Conservation (phyloP, 2,113 vertebrate genomes). For the Gallinago undulata region DNA sequence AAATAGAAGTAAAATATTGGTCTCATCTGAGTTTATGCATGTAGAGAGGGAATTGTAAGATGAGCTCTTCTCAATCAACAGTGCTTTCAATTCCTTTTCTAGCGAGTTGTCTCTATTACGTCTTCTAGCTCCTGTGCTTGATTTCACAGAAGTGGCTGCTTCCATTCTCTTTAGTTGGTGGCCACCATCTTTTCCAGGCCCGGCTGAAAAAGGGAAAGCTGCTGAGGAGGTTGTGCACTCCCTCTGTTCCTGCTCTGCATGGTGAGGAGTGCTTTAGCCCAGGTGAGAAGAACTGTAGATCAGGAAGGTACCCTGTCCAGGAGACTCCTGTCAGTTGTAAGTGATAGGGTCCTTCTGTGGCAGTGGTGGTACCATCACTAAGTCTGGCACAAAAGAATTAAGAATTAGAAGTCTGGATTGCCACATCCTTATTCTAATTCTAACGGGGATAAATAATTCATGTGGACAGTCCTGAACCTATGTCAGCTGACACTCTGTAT, state of each 20-base stretch:
- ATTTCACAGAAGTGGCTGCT: not conserved
- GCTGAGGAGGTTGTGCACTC: not conserved
- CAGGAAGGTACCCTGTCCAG: not conserved
- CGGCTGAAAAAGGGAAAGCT: not conserved
- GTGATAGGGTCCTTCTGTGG: fast-evolving
- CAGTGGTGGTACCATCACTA: not conserved
- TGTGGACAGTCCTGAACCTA: not conserved
- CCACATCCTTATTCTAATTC: not conserved
- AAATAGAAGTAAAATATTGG: not conserved
- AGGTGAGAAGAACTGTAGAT: not conserved
- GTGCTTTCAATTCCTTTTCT: not conserved
- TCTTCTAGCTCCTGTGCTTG: not conserved
- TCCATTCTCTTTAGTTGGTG: not conserved
- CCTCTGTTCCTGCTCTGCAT: not conserved
- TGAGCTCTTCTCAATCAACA: not conserved
- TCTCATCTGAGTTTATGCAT: not conserved
- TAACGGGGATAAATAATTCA: not conserved
- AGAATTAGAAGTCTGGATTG: not conserved
- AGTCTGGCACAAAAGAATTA: not conserved
- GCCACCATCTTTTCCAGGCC: not conserved
- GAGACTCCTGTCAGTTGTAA: not conserved
- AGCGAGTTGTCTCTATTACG: not conserved
- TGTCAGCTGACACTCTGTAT: not conserved
- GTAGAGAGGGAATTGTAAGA: not conserved
- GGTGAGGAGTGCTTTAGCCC: not conserved